A percentile compares a stretch with the other conserved stretches of the same genome.
These are phyloP conservation scores for Athrips mouffetella DNA, from an alignment of 2,888 invertebrate genomes.

Conservation along the genomic window DNA sequence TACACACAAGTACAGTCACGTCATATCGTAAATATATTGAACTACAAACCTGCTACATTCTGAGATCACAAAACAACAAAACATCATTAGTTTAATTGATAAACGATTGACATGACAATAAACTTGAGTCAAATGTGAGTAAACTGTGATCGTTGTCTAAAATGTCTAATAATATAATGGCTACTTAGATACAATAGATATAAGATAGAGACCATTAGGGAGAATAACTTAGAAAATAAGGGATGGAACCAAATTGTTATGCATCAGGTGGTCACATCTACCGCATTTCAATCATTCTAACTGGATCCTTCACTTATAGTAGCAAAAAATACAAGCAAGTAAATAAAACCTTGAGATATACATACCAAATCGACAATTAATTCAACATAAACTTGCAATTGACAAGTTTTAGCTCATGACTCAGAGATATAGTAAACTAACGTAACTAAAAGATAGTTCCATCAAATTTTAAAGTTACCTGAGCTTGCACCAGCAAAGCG, in stretches of 20 bases:
- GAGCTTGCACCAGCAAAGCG: slow-evolving; percentile 52
- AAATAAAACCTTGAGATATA: slow-evolving; percentile 5
- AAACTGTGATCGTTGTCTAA: too few species aligned
- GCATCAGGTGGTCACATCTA: slow-evolving; percentile 1
- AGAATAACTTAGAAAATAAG: neutral
- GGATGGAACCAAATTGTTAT: slow-evolving; percentile 1
- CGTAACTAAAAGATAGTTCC: slow-evolving; percentile 14
- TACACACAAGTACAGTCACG: too few species aligned
- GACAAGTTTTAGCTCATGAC: slow-evolving; percentile 14
- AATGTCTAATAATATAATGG: too few species aligned
- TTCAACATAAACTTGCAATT: neutral
- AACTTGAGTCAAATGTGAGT: neutral
- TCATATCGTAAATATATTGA: neutral
- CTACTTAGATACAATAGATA: too few species aligned
- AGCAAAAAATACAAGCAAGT: neutral
- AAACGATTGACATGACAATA: neutral
- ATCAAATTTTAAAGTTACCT: slow-evolving; percentile 42
- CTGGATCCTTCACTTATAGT: neutral
- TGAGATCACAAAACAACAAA: neutral
- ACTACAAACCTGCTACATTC: neutral
- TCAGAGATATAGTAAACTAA: slow-evolving; percentile 21
- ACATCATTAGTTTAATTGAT: slow-evolving; percentile 5
- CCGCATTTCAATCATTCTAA: neutral
- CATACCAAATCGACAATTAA: slow-evolving; percentile 3
- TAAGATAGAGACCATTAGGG: neutral